A percentile compares a stretch with the other conserved stretches of the same genome.
Conservation (phyloP, 2,888 invertebrate genomes). For the Drosophila kanekoi region DNA sequence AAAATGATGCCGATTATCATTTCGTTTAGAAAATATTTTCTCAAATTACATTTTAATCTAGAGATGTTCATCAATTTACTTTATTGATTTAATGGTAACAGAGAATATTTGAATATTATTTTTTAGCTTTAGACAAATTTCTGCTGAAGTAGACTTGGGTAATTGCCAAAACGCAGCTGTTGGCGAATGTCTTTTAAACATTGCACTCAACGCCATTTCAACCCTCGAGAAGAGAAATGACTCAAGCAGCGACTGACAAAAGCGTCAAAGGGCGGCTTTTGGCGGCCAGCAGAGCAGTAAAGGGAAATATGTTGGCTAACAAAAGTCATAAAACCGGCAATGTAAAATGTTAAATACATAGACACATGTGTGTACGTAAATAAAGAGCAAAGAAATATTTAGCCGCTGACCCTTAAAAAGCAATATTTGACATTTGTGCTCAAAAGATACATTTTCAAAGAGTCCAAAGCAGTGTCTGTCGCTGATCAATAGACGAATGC, state of each 20-base stretch:
- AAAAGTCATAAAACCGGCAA: constrained; percentile 14
- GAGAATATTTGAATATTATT: constrained; percentile 1
- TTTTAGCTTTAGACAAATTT: not conserved
- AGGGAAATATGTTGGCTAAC: constrained; percentile 24
- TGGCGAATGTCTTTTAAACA: constrained; percentile 21
- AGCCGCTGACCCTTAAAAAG: constrained; percentile 77
- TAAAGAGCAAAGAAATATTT: constrained; percentile 50
- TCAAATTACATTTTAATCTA: not conserved
- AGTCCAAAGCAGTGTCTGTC: constrained; percentile 18
- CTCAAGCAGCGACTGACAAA: constrained; percentile 44
- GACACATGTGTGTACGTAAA: constrained; percentile 1
- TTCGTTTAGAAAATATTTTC: too few relatives aligned
- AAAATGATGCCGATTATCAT: too few relatives aligned
- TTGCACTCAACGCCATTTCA: constrained; percentile 47
- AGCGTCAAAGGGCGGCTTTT: constrained; percentile 48
- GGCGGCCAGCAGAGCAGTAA: constrained; percentile 26
- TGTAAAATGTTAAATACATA: constrained; percentile 41
- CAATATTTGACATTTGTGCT: constrained; percentile 81
- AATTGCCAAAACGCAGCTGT: constrained; percentile 20
- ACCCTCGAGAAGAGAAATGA: constrained; percentile 46
- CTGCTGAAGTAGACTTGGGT: constrained; percentile 22
- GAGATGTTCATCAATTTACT: not conserved
- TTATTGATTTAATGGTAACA: too few relatives aligned
- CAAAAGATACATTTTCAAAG: constrained; percentile 66
- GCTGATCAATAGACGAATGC: constrained; percentile 7